Evolutionary conservation across 1,140 invertebrate species (phyloP).

Genomic region (Macrobrachium nipponense): DNA sequence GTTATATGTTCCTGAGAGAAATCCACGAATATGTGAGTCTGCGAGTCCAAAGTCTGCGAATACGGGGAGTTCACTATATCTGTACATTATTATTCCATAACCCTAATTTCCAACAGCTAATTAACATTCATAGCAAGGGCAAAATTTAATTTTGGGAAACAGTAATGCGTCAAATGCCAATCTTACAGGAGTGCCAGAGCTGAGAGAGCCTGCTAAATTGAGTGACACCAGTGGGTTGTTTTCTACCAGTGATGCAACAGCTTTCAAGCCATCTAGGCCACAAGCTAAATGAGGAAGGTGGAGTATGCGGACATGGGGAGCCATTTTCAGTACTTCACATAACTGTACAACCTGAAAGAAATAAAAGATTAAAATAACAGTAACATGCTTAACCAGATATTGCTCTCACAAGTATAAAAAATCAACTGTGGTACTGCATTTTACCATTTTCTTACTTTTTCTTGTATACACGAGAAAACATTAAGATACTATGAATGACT

Average conservation of each 20-base stretch:
- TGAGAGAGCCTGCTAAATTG: conserved; percentile 70
- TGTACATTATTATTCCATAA: too few relatives aligned
- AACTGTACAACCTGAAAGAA: conserved; percentile 54
- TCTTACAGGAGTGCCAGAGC: conserved; percentile 63
- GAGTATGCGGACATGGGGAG: conserved; percentile 71
- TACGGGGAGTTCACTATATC: too few relatives aligned
- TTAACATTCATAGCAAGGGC: too few relatives aligned
- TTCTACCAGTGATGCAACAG: conserved; percentile 67
- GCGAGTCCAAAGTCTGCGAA: too few relatives aligned
- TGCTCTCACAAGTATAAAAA: background rate
- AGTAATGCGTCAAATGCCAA: too few relatives aligned
- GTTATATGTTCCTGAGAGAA: too few relatives aligned
- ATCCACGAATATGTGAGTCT: too few relatives aligned
- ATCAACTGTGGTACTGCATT: background rate
- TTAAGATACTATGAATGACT: background rate
- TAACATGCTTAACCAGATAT: background rate
- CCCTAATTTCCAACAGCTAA: too few relatives aligned
- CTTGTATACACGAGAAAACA: background rate
- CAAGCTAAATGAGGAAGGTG: conserved; percentile 74
- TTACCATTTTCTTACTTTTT: background rate
- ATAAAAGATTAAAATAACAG: background rate
- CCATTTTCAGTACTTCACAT: conserved; percentile 63
- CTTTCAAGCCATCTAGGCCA: conserved; percentile 71
- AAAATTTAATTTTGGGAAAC: too few relatives aligned
- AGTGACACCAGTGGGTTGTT: conserved; percentile 71